Percentiles rank a stretch among this genome's conserved stretches.
Evolutionary conservation across 2,113 vertebrate species (phyloP).

Genomic region (Myiagra hebetior): DNA sequence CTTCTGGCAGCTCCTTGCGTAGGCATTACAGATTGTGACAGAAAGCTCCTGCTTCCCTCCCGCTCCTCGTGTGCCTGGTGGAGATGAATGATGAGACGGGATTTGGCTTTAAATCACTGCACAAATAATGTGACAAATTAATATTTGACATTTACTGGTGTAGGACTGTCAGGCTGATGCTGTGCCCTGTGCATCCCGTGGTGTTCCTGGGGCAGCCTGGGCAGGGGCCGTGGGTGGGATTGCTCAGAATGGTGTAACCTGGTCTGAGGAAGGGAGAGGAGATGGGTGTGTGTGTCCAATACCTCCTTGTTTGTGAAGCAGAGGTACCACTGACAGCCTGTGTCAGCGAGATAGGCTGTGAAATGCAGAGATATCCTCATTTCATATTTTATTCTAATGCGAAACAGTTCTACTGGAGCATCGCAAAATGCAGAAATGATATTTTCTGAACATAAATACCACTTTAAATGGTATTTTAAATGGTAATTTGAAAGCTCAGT

Average conservation of each 20-base stretch:
- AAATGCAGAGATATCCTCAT: neutral
- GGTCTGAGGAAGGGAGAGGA: neutral
- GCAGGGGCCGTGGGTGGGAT: neutral
- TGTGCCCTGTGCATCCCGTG: neutral
- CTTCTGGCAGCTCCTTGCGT: neutral
- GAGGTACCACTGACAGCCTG: neutral
- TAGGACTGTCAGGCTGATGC: neutral
- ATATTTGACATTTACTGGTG: neutral
- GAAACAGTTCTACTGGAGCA: neutral
- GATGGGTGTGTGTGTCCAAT: too few species aligned
- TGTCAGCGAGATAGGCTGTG: neutral
- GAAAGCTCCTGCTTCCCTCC: slow-evolving; percentile 18
- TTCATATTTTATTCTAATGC: neutral
- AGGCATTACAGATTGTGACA: slow-evolving; percentile 8
- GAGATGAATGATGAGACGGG: neutral
- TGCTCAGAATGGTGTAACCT: neutral
- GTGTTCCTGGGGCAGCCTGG: neutral
- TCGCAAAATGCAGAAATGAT: neutral
- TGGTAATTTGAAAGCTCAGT: neutral
- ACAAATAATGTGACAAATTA: slow-evolving; percentile 19
- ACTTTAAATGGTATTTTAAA: neutral
- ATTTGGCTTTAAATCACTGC: neutral
- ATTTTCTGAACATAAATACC: neutral
- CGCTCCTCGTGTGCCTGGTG: neutral
- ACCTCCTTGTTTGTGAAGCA: neutral